Percentiles rank a stretch among this genome's conserved stretches.
phyloP scores from a whole-genome alignment of 2,888 invertebrate genomes.

The Lepidochrysops patricia region DNA sequence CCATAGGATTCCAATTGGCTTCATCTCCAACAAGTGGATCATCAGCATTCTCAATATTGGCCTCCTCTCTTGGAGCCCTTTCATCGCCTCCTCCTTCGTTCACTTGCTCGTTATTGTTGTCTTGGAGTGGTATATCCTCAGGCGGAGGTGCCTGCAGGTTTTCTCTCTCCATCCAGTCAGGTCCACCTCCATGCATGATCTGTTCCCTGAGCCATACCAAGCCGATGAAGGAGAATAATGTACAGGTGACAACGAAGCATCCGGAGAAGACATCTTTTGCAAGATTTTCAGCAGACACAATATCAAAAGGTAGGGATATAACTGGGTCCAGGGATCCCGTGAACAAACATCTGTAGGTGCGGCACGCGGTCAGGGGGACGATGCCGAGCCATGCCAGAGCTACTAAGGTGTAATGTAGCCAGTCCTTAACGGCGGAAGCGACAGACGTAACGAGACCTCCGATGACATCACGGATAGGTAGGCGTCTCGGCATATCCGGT shows the following conservation, averaged over 20 bases:
- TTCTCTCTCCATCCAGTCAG: slow-evolving; percentile 94
- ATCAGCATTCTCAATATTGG: slow-evolving; percentile 53
- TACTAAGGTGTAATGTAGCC: slow-evolving; percentile 97
- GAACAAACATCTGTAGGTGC: slow-evolving; percentile 95
- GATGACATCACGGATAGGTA: slow-evolving; percentile 94
- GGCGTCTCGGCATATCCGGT: slow-evolving; percentile 99
- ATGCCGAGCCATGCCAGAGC: slow-evolving; percentile 98
- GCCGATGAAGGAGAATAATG: slow-evolving; percentile 96
- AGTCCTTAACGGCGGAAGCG: slow-evolving; percentile 93
- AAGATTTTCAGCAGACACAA: slow-evolving; percentile 94
- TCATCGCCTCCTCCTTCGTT: slow-evolving; percentile 54
- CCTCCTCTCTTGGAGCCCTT: slow-evolving; percentile 47
- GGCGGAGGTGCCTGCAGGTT: slow-evolving; percentile 67
- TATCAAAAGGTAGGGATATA: slow-evolving; percentile 90
- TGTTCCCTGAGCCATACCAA: slow-evolving; percentile 98
- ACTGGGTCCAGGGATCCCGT: slow-evolving; percentile 91
- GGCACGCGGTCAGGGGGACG: slow-evolving; percentile 96
- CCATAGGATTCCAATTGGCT: slow-evolving; percentile 98
- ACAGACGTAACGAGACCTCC: slow-evolving; percentile 92
- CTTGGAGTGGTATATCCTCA: slow-evolving; percentile 58
- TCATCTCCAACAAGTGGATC: slow-evolving; percentile 80
- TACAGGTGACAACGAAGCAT: slow-evolving; percentile 96
- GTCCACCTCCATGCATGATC: slow-evolving; percentile 97
- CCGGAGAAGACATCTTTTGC: slow-evolving; percentile 96
- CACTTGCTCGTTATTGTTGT: slow-evolving; percentile 65